A percentile compares a stretch with the other conserved stretches of the same genome.
phyloP scores from a whole-genome alignment of 2,797 vertebrate species.

The Micromesistius poutassou region DNA sequence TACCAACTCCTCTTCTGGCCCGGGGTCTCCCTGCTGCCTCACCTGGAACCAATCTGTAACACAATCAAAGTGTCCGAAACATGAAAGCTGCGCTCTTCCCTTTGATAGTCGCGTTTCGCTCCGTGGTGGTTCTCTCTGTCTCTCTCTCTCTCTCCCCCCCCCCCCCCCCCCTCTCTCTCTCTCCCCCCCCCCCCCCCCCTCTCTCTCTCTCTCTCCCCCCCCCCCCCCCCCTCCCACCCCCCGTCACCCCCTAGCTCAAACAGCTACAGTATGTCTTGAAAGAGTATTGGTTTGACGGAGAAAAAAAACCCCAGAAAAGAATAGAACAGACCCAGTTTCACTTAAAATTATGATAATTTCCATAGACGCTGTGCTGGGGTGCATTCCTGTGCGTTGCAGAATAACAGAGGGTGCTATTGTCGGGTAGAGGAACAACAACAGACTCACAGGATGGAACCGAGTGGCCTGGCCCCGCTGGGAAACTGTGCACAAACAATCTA shows the following conservation, averaged over 20 bases:
- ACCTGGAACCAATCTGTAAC: conserved; percentile 82
- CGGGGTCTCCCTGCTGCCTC: conserved; percentile 54
- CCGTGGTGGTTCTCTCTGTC: conserved; percentile 56
- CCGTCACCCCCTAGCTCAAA: conserved; percentile 38
- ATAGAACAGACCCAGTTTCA: conserved; percentile 54
- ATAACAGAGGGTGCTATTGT: conserved; percentile 55
- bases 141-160: conserved; percentile 10
- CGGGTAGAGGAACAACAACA: conserved; percentile 31
- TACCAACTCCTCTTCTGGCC: conserved; percentile 48
- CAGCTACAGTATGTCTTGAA: conserved; percentile 52
- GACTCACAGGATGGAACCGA: conserved; percentile 39
- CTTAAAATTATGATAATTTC: conserved; percentile 58
- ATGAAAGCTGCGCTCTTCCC: conserved; percentile 70
- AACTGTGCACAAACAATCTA: background rate
- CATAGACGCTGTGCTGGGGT: conserved; percentile 59
- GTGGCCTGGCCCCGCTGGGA: conserved; percentile 22
- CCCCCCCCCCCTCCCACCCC: background rate
- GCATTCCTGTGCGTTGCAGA: conserved; percentile 43
- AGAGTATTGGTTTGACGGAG: conserved; percentile 29
- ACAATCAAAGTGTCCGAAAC: conserved; percentile 71
- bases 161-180: too few species aligned
- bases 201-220: background rate
- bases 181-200: background rate
- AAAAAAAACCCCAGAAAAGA: conserved; percentile 21
- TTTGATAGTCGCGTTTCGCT: conserved; percentile 69